Evolutionary conservation across 2,888 invertebrate species (phyloP), one percentile per base, ranked within the genome.

Genomic region (Tachina grossa): DNA sequence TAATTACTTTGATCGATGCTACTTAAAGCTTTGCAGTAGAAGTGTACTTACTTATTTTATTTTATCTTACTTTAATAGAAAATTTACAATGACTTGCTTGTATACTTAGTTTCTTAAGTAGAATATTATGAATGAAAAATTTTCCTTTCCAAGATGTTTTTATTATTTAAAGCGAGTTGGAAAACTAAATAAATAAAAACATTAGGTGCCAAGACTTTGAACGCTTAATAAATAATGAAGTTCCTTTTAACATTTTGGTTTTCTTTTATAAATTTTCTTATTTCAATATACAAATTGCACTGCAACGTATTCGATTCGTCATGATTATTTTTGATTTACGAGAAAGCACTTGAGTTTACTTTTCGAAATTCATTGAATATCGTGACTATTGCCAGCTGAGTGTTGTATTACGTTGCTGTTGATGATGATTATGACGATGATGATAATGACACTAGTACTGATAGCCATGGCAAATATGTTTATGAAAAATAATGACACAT

Each of bases 241-340:
- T 57, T 45, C 4, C 19, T 47, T 31, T 39, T 57, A 8, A 57
- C 22, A 9, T 71, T 53, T 19, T 63, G 8, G 31, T 61, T 43
- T 9, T 43, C 55, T 19, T 16, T 19, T 63, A 53, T 10, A 11
- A n/a, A 31, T 19, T 47, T 68, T 59, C 47, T 13, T 49, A 14
- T 49, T 49, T 57, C 0, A 10, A 19, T 59, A n/a, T 43, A 31
- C 51, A 71, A 72, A 72, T 63, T 65, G 69, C 69, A 65, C 47
- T 72, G 71, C 43, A 45, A 41, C 51, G 51, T 45, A 68, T 53
- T 53, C 81, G 53, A 81, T 81, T 81, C 61, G 68, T 81, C 75
- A 75, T 81, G 75, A 81, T 81, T 75, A 81, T 81, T 75, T 75
- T 68, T 75, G 68, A 81, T 75, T 75, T 81, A 68, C 53, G 75